Evolutionary conservation across 2,797 vertebrate genomes (phyloP), one percentile per base, ranked within the genome.

Genomic region (Gallinago nigripennis): DNA sequence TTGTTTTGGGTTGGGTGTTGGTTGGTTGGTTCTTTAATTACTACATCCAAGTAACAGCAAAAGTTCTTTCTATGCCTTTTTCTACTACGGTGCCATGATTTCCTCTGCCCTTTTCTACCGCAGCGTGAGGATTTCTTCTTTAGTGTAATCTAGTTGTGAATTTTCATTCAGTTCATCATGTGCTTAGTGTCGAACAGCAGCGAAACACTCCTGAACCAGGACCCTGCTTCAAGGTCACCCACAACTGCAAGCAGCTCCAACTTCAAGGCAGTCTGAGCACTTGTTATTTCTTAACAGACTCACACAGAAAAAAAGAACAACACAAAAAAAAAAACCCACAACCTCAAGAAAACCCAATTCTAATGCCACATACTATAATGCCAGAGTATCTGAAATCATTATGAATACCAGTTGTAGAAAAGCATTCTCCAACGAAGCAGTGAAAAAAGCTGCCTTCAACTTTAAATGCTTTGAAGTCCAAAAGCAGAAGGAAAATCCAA

Each of bases 151-250:
- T 14, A 35, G 12, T 0, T 56, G 35, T 23, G 19, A 60, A 41
- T 50, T 72, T 60, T 48, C 61, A 31, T 48, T 23, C 33, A 41
- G 20, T 28, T 81, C 39, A 64, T 7, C n/a, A 5, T 0, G 3
- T 25, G 9, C 45, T 54, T 50, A 5, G 8, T 6, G 18, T 2
- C 12, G 9, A 3, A 24, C 0, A 48, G 17, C 0, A 48, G 21
- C 23, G 58, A 57, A 76, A 28, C 5, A 10, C 8, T 31, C 37
- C 56, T 48, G 51, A 73, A 31, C 20, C 20, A 56, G n/a, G 56
- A 20, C 30, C 39, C 6, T 18, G 28, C 46, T 53, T 72, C 31
- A 28, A 8, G 12, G 9, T 30, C 11, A 33, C 27, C 31, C 23
- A 12, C 33, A 72, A 4, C 19, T 68, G 30, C 41, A 51, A 28